These are phyloP conservation scores for Chrosomus eos DNA, from an alignment of 2,797 vertebrate genomes.

Conservation along the genomic window DNA sequence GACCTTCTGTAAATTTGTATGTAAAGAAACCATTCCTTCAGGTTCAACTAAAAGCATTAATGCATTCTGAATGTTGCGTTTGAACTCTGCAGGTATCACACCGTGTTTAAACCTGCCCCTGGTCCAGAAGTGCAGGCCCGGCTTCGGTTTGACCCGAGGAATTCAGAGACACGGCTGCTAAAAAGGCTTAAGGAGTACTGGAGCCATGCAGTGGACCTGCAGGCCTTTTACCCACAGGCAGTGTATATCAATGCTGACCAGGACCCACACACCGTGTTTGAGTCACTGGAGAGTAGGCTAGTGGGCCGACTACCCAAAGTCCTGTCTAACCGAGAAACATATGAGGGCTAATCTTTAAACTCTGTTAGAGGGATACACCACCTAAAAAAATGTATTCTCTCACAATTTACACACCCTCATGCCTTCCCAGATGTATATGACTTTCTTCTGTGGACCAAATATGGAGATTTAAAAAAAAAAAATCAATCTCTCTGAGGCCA, in stretches of 20 bases:
- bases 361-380: not conserved
- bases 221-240: slow-evolving; percentile 79
- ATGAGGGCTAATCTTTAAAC: not conserved
- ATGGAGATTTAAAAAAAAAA: not conserved
- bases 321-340: slow-evolving; percentile 14
- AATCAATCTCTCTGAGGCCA: not conserved
- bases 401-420: not conserved
- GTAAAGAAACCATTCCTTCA: not conserved
- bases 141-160: slow-evolving; percentile 80
- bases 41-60: not conserved
- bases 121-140: slow-evolving; percentile 76
- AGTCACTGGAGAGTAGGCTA: slow-evolving; percentile 84
- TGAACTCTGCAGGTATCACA: slow-evolving; percentile 81
- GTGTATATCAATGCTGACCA: slow-evolving; percentile 85
- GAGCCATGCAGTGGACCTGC: slow-evolving; percentile 68
- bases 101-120: slow-evolving; percentile 80
- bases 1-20: not conserved
- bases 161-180: slow-evolving; percentile 69
- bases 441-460: not conserved
- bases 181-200: slow-evolving; percentile 72
- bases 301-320: slow-evolving; percentile 72
- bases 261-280: slow-evolving; percentile 84
- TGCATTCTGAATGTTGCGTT: slow-evolving; percentile 6
- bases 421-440: not conserved
- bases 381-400: not conserved